Evolutionary conservation across 2,797 vertebrate genomes (phyloP), one percentile per base, ranked within the genome.

Genomic region (Apogon hyalosoma): DNA sequence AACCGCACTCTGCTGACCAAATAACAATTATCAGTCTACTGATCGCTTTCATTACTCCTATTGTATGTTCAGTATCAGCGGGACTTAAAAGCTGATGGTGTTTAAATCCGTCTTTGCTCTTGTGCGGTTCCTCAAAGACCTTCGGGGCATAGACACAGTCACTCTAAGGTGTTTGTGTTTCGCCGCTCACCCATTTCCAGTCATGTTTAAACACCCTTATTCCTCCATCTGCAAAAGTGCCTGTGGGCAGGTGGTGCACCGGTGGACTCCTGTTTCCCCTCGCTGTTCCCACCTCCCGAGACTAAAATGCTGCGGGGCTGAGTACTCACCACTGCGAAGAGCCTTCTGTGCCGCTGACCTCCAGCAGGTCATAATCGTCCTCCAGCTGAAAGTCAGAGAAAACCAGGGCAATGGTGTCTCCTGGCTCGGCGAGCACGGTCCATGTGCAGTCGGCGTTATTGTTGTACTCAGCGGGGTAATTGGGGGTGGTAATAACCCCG

Each of bases 371-470:
- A 0, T 99, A 99, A 63, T 97, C 97, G 0, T 99, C 97, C 90
- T 99, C 98, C 86, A 99, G 91, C 81, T 98, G 97, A 77, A 99
- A 99, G 92, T 98, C 97, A 18, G 95, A 95, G 87, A 99, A 99
- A 67, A 98, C 96, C 90, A 99, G 87, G 52, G 98, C 97, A 0
- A 99, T 99, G 77, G 98, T 99, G 93, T 99, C 98, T 3, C 98
- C 98, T 0, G 97, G 97, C 79, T 99, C 98, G 0, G 98, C 98
- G 39, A 99, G 94, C 69, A 99, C 95, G 5, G 97, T 99, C 98
- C 98, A 99, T 0, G 97, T 99, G 92, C 98, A 99, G 93, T 99
- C 98, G 0, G 97, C 97, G 0, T 98, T 97, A 91, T 99, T 99
- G 87, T 93, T 95, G 13, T 99, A 99, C 84, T 98, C 97, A 41